Evolutionary conservation across 1,140 invertebrate species (phyloP), one percentile per base, ranked within the genome.

Genomic region (Drosophila malerkotliana): DNA sequence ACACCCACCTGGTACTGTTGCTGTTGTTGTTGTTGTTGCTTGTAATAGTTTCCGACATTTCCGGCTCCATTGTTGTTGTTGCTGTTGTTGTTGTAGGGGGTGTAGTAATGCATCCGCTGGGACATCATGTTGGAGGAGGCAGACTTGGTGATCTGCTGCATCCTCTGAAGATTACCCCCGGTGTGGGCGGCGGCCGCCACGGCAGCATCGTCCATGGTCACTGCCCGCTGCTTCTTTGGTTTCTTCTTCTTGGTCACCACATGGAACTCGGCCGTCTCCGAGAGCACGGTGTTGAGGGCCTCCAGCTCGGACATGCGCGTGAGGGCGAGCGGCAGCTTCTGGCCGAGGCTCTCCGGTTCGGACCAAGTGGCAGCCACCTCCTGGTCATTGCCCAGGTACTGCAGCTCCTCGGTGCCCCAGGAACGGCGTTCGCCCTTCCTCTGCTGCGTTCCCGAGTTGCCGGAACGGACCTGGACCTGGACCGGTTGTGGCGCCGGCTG

Each of bases 221-320:
- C 93, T 6, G 91, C 93, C 1, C 93, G 92, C 24, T 93, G 94
- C 77, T 95, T 95, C 91, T 95, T 95, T 75, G 93, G 94, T 67
- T 95, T 95, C 79, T 95, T 95, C 83, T 95, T 95, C 66, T 95
- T 95, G 2, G 94, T 95, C 12, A 95, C 95, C 28, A 95, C 93
- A 72, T 94, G 93, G 80, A 95, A 95, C 48, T 95, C 95, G 1
- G 92, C 92, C 7, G 92, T 92, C 74, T 93, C 93, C n/a, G 91
- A 73, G 14, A 90, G 67, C 45, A 90, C 74, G 8, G 90, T 83
- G 4, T 88, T 88, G 1, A 88, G 41, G 0, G 84, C 84, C 12
- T 89, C 84, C 64, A 88, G 44, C 39, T 88, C 83, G 14, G 83
- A 89, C 84, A 88, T 83, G 54, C 79, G 71, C 15, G 83, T 45